Conservation (phyloP, 2,797 vertebrate genomes). For the Heterohyrax brucei region DNA sequence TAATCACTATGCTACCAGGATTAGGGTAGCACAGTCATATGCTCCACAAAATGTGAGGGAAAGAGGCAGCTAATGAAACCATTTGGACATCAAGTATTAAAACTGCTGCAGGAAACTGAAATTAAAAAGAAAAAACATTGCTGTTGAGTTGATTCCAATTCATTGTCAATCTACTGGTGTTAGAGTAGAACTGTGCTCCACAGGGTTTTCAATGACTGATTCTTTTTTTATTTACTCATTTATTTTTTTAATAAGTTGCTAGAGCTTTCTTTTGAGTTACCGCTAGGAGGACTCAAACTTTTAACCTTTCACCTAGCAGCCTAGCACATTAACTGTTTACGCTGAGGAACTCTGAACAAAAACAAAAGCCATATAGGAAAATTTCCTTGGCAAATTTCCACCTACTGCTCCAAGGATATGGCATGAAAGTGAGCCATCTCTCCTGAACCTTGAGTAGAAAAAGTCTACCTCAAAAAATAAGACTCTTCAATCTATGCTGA, state of each 20-base stretch:
- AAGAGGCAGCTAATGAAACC: not conserved
- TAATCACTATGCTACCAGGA: too few species aligned
- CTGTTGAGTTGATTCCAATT: not conserved
- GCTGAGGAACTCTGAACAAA: conserved; percentile 41
- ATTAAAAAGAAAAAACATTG: not conserved
- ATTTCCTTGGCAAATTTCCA: not conserved
- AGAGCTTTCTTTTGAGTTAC: not conserved
- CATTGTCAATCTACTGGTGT: too few species aligned
- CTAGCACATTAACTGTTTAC: not conserved
- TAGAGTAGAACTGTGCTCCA: not conserved
- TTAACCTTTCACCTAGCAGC: not conserved
- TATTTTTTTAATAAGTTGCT: not conserved
- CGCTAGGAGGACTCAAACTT: not conserved
- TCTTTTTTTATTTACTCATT: too few species aligned
- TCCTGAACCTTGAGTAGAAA: not conserved
- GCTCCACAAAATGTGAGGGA: too few species aligned
- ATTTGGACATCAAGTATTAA: not conserved
- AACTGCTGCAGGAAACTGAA: conserved; percentile 25
- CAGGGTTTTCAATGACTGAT: not conserved
- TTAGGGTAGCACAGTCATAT: not conserved
- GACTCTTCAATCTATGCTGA: not conserved
- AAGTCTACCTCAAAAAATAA: conserved; percentile 38
- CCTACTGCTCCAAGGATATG: not conserved
- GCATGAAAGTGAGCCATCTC: not conserved
- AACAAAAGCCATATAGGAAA: not conserved